Conservation (phyloP, 2,113 vertebrate genomes). For the Ochotona princeps region DNA sequence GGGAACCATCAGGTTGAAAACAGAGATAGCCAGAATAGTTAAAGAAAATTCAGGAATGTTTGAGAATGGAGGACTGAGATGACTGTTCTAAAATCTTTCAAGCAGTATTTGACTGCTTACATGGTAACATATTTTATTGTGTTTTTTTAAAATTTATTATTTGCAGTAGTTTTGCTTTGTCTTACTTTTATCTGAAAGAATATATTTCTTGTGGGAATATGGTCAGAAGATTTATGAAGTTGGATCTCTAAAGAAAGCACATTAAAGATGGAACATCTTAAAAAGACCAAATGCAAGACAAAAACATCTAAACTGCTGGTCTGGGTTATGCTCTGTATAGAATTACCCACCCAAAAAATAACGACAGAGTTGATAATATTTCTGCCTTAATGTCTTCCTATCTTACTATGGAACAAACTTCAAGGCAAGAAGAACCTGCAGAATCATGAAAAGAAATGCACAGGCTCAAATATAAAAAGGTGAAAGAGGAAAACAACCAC, state of each 20-base stretch:
- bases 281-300: background rate
- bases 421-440: background rate
- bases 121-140: background rate
- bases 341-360: background rate
- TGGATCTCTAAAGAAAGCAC: constrained; percentile 33
- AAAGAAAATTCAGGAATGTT: constrained; percentile 51
- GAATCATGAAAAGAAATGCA: background rate
- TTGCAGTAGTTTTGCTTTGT: background rate
- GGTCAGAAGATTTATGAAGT: constrained; percentile 26
- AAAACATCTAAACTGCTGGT: constrained; percentile 16
- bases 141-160: background rate
- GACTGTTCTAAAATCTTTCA: constrained; percentile 6
- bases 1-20: constrained; percentile 46
- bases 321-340: background rate
- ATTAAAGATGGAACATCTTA: background rate
- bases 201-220: background rate
- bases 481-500: background rate
- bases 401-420: background rate
- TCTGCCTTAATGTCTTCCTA: background rate
- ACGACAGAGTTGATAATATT: background rate
- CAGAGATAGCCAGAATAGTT: background rate
- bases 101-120: background rate
- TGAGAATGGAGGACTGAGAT: background rate
- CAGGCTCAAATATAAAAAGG: background rate
- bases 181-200: constrained; percentile 32